A percentile compares a stretch with the other conserved stretches of the same genome.
phyloP scores from a whole-genome alignment of 2,888 invertebrate genomes.

The Amaurobius ferox region DNA sequence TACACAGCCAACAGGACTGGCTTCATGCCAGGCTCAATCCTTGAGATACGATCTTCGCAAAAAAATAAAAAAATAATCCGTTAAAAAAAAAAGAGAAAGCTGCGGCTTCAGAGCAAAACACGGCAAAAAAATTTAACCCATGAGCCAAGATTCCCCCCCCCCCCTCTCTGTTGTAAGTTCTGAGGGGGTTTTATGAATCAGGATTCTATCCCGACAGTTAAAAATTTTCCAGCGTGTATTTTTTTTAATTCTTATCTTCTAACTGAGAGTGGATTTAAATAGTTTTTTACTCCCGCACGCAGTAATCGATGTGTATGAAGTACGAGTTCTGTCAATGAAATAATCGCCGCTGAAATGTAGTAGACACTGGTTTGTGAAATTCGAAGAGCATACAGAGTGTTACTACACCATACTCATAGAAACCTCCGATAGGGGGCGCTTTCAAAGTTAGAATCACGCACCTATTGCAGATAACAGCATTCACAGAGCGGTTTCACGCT shows the following conservation, averaged over 20 bases:
- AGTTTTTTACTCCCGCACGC: neutral
- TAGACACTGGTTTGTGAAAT: too few relatives aligned
- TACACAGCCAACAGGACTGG: slow-evolving; percentile 25
- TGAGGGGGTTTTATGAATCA: neutral
- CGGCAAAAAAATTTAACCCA: neutral
- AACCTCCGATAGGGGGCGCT: too few relatives aligned
- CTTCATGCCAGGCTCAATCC: slow-evolving; percentile 26
- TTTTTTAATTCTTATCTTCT: neutral
- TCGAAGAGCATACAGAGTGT: too few relatives aligned
- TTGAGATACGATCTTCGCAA: neutral
- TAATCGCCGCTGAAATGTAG: neutral
- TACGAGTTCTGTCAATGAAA: neutral
- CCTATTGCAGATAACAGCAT: too few relatives aligned
- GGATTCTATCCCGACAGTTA: neutral
- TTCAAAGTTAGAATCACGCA: too few relatives aligned
- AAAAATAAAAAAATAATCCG: neutral
- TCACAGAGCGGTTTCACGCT: too few relatives aligned
- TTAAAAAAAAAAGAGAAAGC: neutral
- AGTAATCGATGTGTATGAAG: neutral
- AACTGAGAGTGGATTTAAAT: slow-evolving; percentile 3
- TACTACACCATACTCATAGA: too few relatives aligned
- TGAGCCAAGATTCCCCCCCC: neutral
- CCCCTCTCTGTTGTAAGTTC: neutral
- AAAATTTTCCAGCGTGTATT: slow-evolving; percentile 1
- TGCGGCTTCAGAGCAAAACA: neutral